phyloP scores from a whole-genome alignment of 2,888 invertebrate species.

The Pammene fasciana region DNA sequence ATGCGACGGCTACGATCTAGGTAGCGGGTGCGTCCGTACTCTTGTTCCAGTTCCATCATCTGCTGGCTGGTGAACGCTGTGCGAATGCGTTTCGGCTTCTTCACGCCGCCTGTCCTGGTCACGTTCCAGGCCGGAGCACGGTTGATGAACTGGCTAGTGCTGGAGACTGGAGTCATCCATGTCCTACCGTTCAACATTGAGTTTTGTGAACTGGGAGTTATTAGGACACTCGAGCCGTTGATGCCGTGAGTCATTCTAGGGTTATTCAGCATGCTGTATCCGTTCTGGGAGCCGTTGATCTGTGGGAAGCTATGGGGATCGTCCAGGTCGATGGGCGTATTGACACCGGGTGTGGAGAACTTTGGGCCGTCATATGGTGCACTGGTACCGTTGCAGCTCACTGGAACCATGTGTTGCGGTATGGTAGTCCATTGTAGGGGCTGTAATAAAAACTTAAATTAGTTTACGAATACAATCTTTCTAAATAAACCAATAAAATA shows the following conservation, averaged over 20 bases:
- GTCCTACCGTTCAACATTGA: conserved; percentile 10
- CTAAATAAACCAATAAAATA: background rate
- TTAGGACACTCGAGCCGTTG: conserved; percentile 15
- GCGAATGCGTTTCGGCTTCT: conserved; percentile 84
- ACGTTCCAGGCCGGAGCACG: conserved; percentile 42
- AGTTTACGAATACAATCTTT: background rate
- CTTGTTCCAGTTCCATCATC: conserved; percentile 88
- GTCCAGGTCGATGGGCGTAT: conserved; percentile 46
- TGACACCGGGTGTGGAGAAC: conserved; percentile 34
- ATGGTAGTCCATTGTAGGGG: conserved; percentile 50
- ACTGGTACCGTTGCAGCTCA: conserved; percentile 40
- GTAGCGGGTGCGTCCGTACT: conserved; percentile 87
- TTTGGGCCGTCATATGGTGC: background rate
- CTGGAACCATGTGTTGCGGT: conserved; percentile 44
- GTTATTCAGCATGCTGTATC: conserved; percentile 9
- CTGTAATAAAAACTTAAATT: conserved; percentile 48
- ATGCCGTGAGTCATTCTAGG: conserved; percentile 5
- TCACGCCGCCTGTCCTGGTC: conserved; percentile 14
- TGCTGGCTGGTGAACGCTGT: conserved; percentile 92
- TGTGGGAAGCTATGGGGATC: conserved; percentile 29
- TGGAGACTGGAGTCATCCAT: conserved; percentile 42
- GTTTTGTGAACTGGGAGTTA: conserved; percentile 13
- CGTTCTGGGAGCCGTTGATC: conserved; percentile 28
- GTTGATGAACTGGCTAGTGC: conserved; percentile 22
- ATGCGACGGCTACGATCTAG: conserved; percentile 88